Conservation (phyloP, 2,113 vertebrate genomes). For the Ammodytes dubius region DNA sequence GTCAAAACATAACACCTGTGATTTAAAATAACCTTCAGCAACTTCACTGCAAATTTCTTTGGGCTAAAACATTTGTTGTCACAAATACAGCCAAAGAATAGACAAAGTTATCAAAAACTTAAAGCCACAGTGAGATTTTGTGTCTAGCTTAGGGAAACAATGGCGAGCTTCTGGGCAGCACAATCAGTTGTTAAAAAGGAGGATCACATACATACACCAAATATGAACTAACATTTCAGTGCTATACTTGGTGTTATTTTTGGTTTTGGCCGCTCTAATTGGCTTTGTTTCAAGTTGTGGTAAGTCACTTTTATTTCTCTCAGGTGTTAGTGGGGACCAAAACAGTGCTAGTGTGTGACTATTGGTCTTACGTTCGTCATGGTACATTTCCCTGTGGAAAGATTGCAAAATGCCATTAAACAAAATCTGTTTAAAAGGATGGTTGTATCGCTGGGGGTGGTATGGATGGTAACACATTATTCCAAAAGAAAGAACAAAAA, state of each 20-base stretch:
- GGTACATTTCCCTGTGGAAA: not conserved
- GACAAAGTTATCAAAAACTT: no score
- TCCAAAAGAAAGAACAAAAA: not conserved
- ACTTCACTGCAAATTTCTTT: not conserved
- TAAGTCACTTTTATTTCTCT: not conserved
- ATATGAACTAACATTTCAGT: no score
- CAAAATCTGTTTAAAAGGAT: not conserved
- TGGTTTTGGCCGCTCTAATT: not conserved
- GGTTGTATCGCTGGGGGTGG: not conserved
- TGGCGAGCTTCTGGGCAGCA: no score
- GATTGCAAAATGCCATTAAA: constrained; percentile 1
- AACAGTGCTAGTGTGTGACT: not conserved
- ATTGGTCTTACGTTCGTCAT: not conserved
- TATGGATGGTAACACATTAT: not conserved
- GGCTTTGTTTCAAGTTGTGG: not conserved
- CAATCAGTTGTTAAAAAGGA: no score
- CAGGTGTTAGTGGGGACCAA: not conserved
- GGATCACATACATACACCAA: no score
- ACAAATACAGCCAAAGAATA: no score
- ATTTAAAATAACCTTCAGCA: not conserved
- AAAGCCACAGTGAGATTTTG: no score
- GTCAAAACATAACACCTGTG: not conserved
- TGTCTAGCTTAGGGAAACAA: no score
- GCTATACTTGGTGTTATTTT: not conserved
- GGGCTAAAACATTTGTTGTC: not conserved